Conservation (phyloP, 1,140 invertebrate genomes). For the Brachionus asplanchnoidis region DNA sequence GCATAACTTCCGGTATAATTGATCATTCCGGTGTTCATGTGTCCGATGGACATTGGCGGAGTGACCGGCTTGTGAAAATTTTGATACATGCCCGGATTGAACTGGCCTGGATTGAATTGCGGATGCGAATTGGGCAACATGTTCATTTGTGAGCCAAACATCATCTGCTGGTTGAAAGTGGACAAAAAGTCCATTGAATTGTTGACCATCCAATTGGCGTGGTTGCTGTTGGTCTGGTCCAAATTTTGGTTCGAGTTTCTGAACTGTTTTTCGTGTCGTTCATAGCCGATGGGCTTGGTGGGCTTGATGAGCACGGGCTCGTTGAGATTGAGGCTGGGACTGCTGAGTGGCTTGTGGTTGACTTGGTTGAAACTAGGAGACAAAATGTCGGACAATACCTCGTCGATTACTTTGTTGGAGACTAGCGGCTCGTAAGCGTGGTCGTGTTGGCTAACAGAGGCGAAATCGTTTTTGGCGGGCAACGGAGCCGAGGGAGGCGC, state of each 20-base stretch:
- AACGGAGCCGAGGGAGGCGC: conserved; percentile 21
- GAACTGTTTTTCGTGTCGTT: conserved; percentile 36
- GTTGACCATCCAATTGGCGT: background rate
- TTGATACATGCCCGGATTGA: background rate
- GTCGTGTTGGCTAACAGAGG: background rate
- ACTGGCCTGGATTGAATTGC: background rate
- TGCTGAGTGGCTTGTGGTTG: background rate
- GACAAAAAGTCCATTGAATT: background rate
- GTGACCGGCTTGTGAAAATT: background rate
- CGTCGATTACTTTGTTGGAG: background rate
- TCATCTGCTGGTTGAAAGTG: background rate
- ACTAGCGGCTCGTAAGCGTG: background rate
- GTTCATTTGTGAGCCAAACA: background rate
- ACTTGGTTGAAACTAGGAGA: background rate
- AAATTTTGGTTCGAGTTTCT: background rate
- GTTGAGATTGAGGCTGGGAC: background rate
- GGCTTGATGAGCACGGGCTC: background rate
- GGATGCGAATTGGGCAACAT: background rate
- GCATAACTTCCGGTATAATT: background rate
- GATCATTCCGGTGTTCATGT: background rate
- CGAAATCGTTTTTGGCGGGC: background rate
- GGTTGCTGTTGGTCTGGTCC: background rate
- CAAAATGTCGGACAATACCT: background rate
- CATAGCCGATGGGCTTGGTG: conserved; percentile 36
- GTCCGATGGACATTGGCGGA: background rate